These are phyloP conservation scores for Hydrolagus colliei DNA, from an alignment of 2,797 vertebrate genomes.

Conservation along the genomic window DNA sequence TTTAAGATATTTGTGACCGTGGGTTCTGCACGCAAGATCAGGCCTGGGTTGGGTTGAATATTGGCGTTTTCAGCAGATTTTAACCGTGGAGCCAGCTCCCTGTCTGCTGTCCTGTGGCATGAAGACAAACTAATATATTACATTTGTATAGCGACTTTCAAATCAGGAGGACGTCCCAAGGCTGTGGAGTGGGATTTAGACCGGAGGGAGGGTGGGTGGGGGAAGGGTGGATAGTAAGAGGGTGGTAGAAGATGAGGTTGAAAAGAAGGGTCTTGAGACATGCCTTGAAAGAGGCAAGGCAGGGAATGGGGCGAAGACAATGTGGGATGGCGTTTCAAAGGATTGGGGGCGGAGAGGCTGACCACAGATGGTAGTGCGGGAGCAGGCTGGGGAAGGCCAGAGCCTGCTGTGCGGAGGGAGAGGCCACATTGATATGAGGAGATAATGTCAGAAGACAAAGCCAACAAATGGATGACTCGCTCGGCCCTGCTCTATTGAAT, in stretches of 20 bases:
- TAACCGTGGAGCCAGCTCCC: conserved; percentile 76
- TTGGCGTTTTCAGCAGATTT: conserved; percentile 90
- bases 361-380: neutral
- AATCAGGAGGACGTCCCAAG: too few relatives aligned
- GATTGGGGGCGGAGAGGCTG: too few relatives aligned
- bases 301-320: too few relatives aligned
- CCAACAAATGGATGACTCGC: too few relatives aligned
- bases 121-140: neutral
- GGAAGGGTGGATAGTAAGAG: conserved; percentile 37
- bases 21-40: conserved; percentile 89
- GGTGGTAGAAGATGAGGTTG: conserved; percentile 37
- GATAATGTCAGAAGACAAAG: conserved; percentile 12
- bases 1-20: conserved; percentile 97
- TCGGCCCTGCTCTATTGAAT: too few relatives aligned
- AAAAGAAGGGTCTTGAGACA: conserved; percentile 29
- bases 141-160: too few relatives aligned
- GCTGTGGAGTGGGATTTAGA: too few relatives aligned
- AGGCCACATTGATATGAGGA: neutral
- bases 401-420: too few relatives aligned
- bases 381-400: neutral
- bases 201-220: too few relatives aligned
- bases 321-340: too few relatives aligned
- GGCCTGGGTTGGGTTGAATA: conserved; percentile 90
- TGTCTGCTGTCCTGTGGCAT: conserved; percentile 63
- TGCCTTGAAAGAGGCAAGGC: too few relatives aligned